Evolutionary conservation across 2,113 vertebrate species (phyloP), one percentile per base, ranked within the genome.

Genomic region (Procapra przewalskii): DNA sequence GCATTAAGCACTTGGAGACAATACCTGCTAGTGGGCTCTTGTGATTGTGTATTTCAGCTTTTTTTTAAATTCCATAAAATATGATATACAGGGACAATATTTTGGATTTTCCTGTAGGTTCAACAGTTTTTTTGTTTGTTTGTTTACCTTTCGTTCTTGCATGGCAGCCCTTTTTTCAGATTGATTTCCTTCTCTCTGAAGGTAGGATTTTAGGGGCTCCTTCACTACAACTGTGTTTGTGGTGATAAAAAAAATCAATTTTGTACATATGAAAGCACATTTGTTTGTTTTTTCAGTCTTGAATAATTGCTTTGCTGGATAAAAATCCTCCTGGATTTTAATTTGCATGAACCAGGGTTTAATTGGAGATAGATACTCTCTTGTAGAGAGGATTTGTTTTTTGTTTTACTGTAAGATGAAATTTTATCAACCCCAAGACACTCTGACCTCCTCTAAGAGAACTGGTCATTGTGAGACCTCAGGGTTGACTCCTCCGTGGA

Each of bases 251-350:
- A 77, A 55, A 43, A 67, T 82, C 23, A 52, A 6, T 62, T 71
- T 91, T 81, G 7, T 45, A 90, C 87, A 0, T 62, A 17, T 95
- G 48, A 64, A 86, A 77, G 23, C 40, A 27, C 17, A 59, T 91
- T 96, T 91, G 60, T 88, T 90, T 88, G 15, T 60, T 9, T 19
- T 91, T 82, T 52, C 16, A 67, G 33, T 31, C 23, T 88, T 96
- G 59, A 93, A 50, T 96, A 57, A 80, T 77, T 86, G 45, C 36
- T 67, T 75, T 79, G 6, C 16, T 43, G 31, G 31, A 90, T 75
- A n/a, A 50, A 81, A 71, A 62, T 77, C 27, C 36, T 48, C 29
- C 12, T 94, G 64, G 40, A 82, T 96, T 45, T 62, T 93, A 79
- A 92, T 85, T 92, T 90, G 15, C 8, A 67, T 7, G 29, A 82